Evolutionary conservation across 2,888 invertebrate species (phyloP), one percentile per base, ranked within the genome.

Genomic region (Thecocarcelia acutangulata): DNA sequence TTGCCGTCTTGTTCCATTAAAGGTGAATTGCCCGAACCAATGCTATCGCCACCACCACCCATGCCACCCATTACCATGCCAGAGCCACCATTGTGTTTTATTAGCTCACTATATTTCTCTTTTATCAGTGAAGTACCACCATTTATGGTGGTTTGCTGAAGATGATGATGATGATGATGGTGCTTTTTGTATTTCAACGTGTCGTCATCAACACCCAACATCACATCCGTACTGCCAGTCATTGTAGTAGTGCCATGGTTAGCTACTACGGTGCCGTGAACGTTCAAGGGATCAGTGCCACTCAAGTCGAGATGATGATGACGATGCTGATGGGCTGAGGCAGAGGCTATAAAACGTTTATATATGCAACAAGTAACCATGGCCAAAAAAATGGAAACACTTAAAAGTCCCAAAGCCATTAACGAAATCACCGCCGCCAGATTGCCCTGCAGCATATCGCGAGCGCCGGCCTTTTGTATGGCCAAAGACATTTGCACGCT

Each of bases 401-500:
- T 87, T 24, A 89, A 76, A n/a, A 89, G 84, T 3, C 88, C 89
- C 64, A 89, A 75, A 1, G 88, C 88, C 87, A 89, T 89, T 64
- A 89, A 79, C 63, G 87, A 86, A 75, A 89, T 88, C 75, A 88
- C 87, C 21, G 88, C 86, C 58, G 88, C 86, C 33, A 89, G 80
- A 85, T 89, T 88, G 68, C 86, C 87, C 79, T 89, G 87, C 68
- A 89, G 83, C 42, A 87, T 75, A 70, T 87, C 87, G 48, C 86
- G 85, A 28, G 85, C 84, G 4, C 84, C 84, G 3, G 87, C 85
- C 69, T 88, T 87, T 72, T 89, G 87, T 24, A 89, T 87, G 9
- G 88, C 80, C 50, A 89, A 77, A 83, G 85, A 87, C 52, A 97
- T 91, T 87, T 95, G 96, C 73, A 93, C 93, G 87, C 95, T 95